These are phyloP conservation scores for Odontothrips loti DNA, from an alignment of 2,888 invertebrate species.

Conservation along the genomic window DNA sequence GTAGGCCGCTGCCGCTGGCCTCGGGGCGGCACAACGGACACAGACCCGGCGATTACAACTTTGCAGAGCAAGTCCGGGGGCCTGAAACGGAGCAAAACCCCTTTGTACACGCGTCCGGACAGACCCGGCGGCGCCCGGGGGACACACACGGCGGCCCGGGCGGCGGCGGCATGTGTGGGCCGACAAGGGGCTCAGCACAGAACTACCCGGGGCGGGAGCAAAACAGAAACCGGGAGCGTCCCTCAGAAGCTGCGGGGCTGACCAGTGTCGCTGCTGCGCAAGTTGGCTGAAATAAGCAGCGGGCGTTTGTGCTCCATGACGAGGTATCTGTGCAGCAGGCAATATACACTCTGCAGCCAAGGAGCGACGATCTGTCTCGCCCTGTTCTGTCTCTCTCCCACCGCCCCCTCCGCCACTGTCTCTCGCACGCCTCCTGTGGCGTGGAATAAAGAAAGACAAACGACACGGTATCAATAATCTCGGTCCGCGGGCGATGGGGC, in stretches of 20 bases:
- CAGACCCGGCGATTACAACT: no score
- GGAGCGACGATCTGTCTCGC: not conserved
- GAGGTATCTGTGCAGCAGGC: not conserved
- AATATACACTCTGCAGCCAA: not conserved
- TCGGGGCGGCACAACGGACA: no score
- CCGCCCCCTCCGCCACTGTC: not conserved
- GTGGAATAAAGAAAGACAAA: conserved; percentile 19
- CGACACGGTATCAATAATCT: conserved; percentile 22
- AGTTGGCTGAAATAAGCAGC: no score
- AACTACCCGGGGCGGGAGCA: not conserved
- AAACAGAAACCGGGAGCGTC: not conserved
- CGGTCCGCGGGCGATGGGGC: conserved; percentile 3
- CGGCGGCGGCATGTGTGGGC: conserved; percentile 2
- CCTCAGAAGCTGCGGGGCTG: no score
- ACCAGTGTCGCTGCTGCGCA: no score
- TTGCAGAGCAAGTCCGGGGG: no score
- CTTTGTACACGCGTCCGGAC: no score
- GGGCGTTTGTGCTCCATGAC: no score
- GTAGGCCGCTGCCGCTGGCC: no score
- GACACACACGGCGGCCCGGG: conserved; percentile 8
- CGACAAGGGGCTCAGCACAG: not conserved
- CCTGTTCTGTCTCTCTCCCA: not conserved
- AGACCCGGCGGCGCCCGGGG: not conserved
- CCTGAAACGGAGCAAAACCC: no score
- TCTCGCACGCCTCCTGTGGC: not conserved